Evolutionary conservation across 2,888 invertebrate genomes (phyloP), one percentile per base, ranked within the genome.

Genomic region (Beris chalybata): DNA sequence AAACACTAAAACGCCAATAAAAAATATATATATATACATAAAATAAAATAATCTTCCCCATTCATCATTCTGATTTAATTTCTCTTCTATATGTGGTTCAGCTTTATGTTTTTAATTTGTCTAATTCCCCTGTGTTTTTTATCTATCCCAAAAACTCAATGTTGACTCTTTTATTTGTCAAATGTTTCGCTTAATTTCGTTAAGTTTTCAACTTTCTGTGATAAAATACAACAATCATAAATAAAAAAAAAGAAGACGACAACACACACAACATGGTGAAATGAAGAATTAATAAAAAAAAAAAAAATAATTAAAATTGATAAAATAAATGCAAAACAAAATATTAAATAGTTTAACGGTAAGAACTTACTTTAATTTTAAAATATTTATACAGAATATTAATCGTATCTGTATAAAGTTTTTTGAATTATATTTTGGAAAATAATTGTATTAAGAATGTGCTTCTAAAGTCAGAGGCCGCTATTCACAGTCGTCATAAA

Each of bases 11-110:
- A 38, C 9, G 38, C 38, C 9, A 38, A 38, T 38, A 38, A 7
- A 38, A 38, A 38, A 38, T 3, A 38, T 38, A 38, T 38, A 38
- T 38, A 38, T 38, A 38, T 22, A 22, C 47, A 50, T 61, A 61
- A 61, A 61, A 55, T 48, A 55, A 38, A 53, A 45, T n/a, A 31
- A 56, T 47, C 22, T 22, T 38, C 38, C 48, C 48, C n/a, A 48
- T 30, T 65, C 79, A 78, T 79, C 80, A 79, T 75, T 73, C 78
- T 80, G 76, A 79, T 79, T 79, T 78, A 78, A 79, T 80, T 79
- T 79, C 79, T 79, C 74, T 77, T 78, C 79, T 79, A 80, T 79
- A 78, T 79, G 79, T 79, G 79, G 79, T 79, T 78, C 79, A 80
- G 79, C 80, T 80, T 79, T 79, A 80, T 79, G 78, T 61, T 56